Percentiles rank a stretch among this genome's conserved stretches.
phyloP scores from a whole-genome alignment of 2,113 vertebrate species.

The Corythornis madagascariensis region DNA sequence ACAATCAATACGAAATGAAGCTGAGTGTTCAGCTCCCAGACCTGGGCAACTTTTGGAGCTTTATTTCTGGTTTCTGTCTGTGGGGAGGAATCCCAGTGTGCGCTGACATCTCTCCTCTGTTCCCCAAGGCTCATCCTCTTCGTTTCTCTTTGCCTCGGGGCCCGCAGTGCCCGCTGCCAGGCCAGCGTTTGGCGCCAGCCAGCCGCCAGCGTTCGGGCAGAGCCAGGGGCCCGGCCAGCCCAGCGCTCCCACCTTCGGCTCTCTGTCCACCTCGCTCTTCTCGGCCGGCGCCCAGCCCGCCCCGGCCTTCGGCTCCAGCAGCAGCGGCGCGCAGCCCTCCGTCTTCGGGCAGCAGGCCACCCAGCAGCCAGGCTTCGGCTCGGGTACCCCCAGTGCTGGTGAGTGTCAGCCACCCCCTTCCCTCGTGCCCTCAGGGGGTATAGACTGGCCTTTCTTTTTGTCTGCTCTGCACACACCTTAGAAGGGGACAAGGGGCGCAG shows the following conservation, averaged over 20 bases:
- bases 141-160: slow-evolving; percentile 84
- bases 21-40: not conserved
- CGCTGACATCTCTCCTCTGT: not conserved
- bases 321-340: slow-evolving; percentile 78
- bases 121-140: slow-evolving; percentile 65
- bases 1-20: not conserved
- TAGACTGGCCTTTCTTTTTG: not conserved
- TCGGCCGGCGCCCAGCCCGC: slow-evolving; percentile 76
- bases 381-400: slow-evolving; percentile 79
- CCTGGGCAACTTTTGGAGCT: not conserved
- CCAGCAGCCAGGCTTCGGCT: slow-evolving; percentile 82
- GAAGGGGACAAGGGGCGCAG: not conserved
- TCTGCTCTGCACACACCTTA: fast-evolving
- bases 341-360: slow-evolving; percentile 86
- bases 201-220: slow-evolving; percentile 86
- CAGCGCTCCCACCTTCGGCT: slow-evolving; percentile 80
- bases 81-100: fast-evolving
- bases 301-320: slow-evolving; percentile 85
- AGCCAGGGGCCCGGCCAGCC: slow-evolving; percentile 75
- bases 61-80: not conserved
- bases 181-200: slow-evolving; percentile 81
- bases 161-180: slow-evolving; percentile 57
- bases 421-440: not conserved
- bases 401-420: not conserved
- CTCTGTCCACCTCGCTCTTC: slow-evolving; percentile 77